Base-by-base conservation (phyloP, 2,113 vertebrate genomes). In the Cheirogaleus medius region DNA sequence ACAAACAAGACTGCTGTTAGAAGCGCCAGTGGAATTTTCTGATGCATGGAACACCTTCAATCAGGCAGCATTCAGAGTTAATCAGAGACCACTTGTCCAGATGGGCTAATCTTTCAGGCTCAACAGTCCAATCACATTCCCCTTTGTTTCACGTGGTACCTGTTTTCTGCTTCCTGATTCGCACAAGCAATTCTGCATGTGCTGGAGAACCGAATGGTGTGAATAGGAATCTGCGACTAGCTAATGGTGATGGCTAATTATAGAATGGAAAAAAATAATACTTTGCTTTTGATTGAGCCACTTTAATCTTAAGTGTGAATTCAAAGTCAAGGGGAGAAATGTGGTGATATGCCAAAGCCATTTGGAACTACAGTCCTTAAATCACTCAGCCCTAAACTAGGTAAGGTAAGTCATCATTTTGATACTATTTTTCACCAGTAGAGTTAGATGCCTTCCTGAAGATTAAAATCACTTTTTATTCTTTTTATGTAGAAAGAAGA, bases 61-160 rank as follows among this genome's bases (percentile, higher is more conserved):
- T 92, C 77, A 74, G 49, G 44, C 63, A 13, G 49, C 32, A 92
- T 93, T 96, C 86, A 97, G 42, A 71, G 76, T 69, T 91, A 76
- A 80, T 96, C 95, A 90, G 73, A 87, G 78, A 76, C 77, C 76
- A 10, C 74, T 95, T 93, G 94, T 93, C 83, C 94, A 76, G 77
- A 92, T 47, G 54, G 71, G 52, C 76, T 76, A 54, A 60, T 68
- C 78, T 54, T 42, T 69, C n/a, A 27, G 32, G 68, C 80, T 52
- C 84, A 29, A 32, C 84, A 76, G 52, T 42, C 84, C 32, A 49
- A 0, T 80, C 89, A 69, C 3, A 32, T 2, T 17, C 27, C 5
- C 14, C 27, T 52, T 21, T 4, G 6, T 39, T 27, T 66, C 77
- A 44, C 21, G 0, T 39, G 60, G 25, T 52, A 6, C 89, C 86